Base-by-base conservation (phyloP, 92 coral and sea anemone genomes). In the Umimayanthus chanpuru region DNA sequence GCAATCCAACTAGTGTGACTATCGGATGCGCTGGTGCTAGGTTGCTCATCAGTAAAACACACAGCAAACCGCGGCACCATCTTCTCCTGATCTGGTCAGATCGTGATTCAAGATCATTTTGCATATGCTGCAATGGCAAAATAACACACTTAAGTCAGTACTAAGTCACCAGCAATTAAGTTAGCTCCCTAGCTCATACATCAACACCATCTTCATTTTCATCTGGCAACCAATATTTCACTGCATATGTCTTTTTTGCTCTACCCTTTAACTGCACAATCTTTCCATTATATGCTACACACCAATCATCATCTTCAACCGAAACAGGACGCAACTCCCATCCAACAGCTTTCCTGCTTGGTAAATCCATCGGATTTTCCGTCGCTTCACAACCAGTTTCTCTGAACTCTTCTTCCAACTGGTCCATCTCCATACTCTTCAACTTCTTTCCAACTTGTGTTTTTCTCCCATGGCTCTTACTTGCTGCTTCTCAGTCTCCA, bases 401-500 rank as follows among this genome's bases (percentile, higher is more conserved):
- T 14, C 70, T 23, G 21, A 81, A 81, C 25, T 81, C 71, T 30
- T 50, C 86, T 23, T 61, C 8, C 49, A 61, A 68, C 41, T 50
- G 30, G 44, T 61, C 71, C 6, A 38, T 39, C 44, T 81, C 49
- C 32, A 81, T n/a, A 28, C 16, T 36, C 86, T 61, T 47, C 73
- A 81, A 15, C 76, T 26, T 68, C 70, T 50, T 50, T 50, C 56
- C 56, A 50, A 0, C 56, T 50, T 50, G 56, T 11, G 56, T 11
- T 16, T 9, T 81, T 81, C 73, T 56, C 86, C 38, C 47, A 39
- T 61, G 30, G 58, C 86, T 81, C 75, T 70, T 38, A 16, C 61
- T 71, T 82, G 86, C 72, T 66, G 86, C 86, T 82, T 82, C 53
- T 43, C 71, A 55, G 38, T 71, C 32, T 26, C 86, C 28, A 55